Evolutionary conservation across 1,140 invertebrate species (phyloP).

Genomic region (Copidosoma floridanum): DNA sequence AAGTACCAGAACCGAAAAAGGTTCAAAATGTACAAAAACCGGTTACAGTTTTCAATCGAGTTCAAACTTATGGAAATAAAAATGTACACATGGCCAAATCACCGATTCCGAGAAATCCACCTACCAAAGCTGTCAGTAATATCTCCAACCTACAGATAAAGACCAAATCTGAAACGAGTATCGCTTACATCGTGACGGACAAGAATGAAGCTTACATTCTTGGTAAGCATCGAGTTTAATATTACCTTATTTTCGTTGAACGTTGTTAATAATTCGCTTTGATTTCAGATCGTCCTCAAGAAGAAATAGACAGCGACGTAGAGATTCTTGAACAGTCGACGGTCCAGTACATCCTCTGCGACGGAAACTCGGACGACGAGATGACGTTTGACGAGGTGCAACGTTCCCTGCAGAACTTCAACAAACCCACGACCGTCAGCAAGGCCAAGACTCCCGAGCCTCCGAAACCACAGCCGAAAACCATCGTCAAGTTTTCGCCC

Average conservation of each 20-base stretch:
- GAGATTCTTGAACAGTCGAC: conserved; percentile 48
- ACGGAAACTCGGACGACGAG: conserved; percentile 48
- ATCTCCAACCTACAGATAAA: neutral
- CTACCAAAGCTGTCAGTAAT: neutral
- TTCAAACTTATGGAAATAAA: neutral
- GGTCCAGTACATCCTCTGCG: conserved; percentile 49
- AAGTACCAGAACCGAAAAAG: conserved; percentile 2
- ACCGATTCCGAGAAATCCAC: neutral
- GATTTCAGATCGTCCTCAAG: too few relatives aligned
- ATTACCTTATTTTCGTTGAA: neutral
- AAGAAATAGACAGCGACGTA: conserved; percentile 32
- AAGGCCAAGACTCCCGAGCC: conserved; percentile 17
- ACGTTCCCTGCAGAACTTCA: conserved; percentile 37
- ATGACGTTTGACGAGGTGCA: conserved; percentile 52
- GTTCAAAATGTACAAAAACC: neutral
- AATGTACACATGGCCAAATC: neutral
- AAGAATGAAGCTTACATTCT: conserved; percentile 3
- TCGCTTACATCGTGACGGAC: conserved; percentile 6
- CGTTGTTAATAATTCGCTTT: neutral
- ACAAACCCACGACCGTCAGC: conserved; percentile 6
- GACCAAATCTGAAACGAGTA: neutral
- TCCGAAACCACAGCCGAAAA: neutral
- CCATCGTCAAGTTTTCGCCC: neutral
- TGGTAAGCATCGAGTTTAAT: conserved; percentile 5
- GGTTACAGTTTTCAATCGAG: neutral